Percentiles rank a stretch among this genome's conserved stretches.
phyloP scores from a whole-genome alignment of 2,113 vertebrate species.

The Furnarius figulus region DNA sequence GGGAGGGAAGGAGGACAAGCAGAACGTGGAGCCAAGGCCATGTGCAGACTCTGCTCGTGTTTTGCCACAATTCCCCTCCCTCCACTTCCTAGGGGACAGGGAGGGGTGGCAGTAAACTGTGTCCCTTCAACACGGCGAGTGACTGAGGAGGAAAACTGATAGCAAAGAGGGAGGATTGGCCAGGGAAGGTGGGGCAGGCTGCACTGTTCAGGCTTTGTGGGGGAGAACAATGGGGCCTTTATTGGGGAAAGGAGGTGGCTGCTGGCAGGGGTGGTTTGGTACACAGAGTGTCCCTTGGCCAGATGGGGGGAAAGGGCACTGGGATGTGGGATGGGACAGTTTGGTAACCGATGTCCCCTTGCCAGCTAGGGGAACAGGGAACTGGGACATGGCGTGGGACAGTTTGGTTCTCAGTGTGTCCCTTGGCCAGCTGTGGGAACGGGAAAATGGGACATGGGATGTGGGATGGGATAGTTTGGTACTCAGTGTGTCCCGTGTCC shows the following conservation, averaged over 20 bases:
- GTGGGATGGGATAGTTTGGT: not conserved
- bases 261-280: not conserved
- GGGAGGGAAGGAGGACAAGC: not conserved
- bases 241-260: not conserved
- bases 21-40: not conserved
- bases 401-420: not conserved
- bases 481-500: not conserved
- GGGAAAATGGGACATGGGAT: not conserved
- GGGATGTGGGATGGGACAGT: not conserved
- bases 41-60: fast-evolving
- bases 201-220: slow-evolving; percentile 22
- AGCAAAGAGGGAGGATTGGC: not conserved
- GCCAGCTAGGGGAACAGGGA: not conserved
- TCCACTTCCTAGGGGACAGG: not conserved
- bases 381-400: not conserved
- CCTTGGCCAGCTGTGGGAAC: not conserved
- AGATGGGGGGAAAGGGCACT: not conserved
- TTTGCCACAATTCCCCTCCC: not conserved
- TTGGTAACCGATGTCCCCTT: not conserved
- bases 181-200: slow-evolving; percentile 45
- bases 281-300: not conserved
- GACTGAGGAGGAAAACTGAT: not conserved
- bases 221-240: slow-evolving; percentile 56
- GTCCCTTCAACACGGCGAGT: not conserved
- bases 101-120: not conserved